A percentile compares a stretch with the other conserved stretches of the same genome.
phyloP scores from a whole-genome alignment of 1,140 invertebrate species.

The Lepidurus arcticus region DNA sequence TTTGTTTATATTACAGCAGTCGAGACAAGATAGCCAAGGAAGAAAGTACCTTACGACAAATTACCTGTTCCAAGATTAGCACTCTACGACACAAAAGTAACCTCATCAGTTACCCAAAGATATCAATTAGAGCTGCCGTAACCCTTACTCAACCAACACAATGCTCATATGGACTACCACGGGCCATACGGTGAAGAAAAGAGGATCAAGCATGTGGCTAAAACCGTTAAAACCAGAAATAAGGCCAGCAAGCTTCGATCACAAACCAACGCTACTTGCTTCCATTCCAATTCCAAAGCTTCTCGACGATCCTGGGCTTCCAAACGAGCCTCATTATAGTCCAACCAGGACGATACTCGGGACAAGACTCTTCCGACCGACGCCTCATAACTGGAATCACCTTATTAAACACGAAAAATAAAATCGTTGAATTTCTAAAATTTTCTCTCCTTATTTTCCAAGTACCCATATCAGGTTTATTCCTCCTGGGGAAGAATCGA shows the following conservation, averaged over 20 bases:
- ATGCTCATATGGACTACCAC: conserved; percentile 27
- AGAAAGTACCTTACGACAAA: no score
- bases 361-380: conserved; percentile 44
- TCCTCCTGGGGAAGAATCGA: conserved; percentile 5
- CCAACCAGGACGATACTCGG: conserved; percentile 63
- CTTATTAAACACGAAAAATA: conserved; percentile 40
- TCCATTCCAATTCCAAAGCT: conserved; percentile 64
- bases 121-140: no score
- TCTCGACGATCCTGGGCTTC: conserved; percentile 62
- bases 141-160: no score
- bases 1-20: no score
- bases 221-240: conserved; percentile 54
- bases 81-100: no score
- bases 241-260: conserved; percentile 33
- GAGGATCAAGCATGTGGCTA: conserved; percentile 58
- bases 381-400: not conserved
- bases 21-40: no score
- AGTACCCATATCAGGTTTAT: conserved; percentile 22
- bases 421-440: not conserved
- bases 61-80: no score
- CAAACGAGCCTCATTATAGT: conserved; percentile 60
- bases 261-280: conserved; percentile 62
- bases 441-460: not conserved
- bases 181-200: conserved; percentile 53
- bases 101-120: no score